phyloP scores from a whole-genome alignment of 2,113 vertebrate species.

The Halcyon senegalensis region DNA sequence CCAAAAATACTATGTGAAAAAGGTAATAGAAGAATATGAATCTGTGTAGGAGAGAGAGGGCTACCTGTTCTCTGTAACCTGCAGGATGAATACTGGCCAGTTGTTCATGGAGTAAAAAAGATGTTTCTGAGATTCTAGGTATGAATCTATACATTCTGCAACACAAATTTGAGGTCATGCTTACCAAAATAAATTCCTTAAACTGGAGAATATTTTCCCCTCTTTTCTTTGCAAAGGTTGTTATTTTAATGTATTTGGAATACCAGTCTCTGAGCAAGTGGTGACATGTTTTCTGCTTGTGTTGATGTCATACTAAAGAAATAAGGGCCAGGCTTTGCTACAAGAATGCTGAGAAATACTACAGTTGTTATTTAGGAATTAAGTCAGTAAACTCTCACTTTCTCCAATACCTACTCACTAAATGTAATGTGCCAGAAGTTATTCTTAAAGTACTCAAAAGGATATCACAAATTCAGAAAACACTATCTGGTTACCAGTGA shows the following conservation, averaged over 20 bases:
- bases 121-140: not conserved
- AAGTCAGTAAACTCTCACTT: not conserved
- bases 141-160: not conserved
- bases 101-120: not conserved
- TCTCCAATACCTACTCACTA: not conserved
- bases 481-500: not conserved
- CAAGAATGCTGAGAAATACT: not conserved
- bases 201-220: not conserved
- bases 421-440: not conserved
- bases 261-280: not conserved
- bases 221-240: not conserved
- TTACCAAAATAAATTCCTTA: not conserved
- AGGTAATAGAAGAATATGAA: not conserved
- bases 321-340: not conserved
- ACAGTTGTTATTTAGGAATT: not conserved
- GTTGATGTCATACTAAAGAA: not conserved
- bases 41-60: not conserved
- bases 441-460: not conserved
- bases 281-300: not conserved
- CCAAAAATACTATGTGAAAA: not conserved
- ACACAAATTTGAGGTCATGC: not conserved
- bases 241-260: not conserved
- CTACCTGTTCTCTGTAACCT: not conserved
- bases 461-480: not conserved
- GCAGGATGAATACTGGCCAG: not conserved